phyloP scores from a whole-genome alignment of 2,888 invertebrate species.

The Aelia acuminata region DNA sequence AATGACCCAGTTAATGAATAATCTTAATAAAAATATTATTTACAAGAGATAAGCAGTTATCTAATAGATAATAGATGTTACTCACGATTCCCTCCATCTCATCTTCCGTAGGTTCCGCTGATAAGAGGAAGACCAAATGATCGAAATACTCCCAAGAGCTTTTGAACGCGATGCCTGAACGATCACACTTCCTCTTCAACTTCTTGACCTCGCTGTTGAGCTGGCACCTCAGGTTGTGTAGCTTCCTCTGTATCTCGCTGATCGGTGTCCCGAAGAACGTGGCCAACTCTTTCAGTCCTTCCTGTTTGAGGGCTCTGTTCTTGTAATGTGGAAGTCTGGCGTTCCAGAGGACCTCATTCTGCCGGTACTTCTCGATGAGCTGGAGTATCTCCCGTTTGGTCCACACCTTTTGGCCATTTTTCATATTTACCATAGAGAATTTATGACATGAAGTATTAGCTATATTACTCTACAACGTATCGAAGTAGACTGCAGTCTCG shows the following conservation, averaged over 20 bases:
- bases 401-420: not conserved
- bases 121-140: not conserved
- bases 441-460: not conserved
- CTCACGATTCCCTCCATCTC: not conserved
- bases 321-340: not conserved
- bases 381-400: not conserved
- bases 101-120: not conserved
- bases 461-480: not conserved
- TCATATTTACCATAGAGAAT: not conserved
- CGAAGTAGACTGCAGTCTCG: not conserved
- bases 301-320: conserved; percentile 4
- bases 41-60: not conserved
- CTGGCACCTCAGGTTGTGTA: conserved; percentile 53
- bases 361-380: not conserved
- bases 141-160: conserved; percentile 53
- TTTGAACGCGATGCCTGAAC: not conserved
- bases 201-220: conserved; percentile 55
- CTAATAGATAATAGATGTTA: not conserved
- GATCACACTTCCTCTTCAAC: not conserved
- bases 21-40: not conserved
- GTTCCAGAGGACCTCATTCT: not conserved
- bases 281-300: not conserved
- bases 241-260: conserved; percentile 51
- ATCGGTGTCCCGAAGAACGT: not conserved
- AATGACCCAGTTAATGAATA: too few relatives aligned